These are phyloP conservation scores for Octonoba sinensis DNA, from an alignment of 2,888 invertebrate species.

Conservation along the genomic window DNA sequence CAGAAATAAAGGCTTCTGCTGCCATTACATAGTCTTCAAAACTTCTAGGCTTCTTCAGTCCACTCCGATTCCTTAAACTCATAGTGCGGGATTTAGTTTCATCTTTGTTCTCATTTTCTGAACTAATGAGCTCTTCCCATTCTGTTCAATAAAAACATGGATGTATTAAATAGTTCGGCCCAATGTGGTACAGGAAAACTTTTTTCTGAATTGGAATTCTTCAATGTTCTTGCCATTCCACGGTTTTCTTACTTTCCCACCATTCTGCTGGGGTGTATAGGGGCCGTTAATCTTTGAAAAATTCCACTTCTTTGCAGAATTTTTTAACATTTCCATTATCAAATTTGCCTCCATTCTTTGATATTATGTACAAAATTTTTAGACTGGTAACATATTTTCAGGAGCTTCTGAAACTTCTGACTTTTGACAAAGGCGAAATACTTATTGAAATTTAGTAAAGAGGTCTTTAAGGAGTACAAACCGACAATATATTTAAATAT, in stretches of 20 bases:
- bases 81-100: no score
- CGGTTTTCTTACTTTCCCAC: no score
- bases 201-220: not conserved
- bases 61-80: no score
- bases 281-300: no score
- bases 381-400: not conserved
- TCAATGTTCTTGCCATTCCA: not conserved
- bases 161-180: conserved; percentile 10
- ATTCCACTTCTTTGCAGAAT: no score
- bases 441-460: not conserved
- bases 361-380: not conserved
- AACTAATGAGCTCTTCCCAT: no score
- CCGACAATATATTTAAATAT: not conserved
- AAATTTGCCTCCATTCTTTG: conserved; percentile 18
- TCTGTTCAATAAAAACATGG: not conserved
- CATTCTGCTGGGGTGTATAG: no score
- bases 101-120: no score
- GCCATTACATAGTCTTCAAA: no score
- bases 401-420: not conserved
- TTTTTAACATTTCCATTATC: not conserved
- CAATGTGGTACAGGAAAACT: not conserved
- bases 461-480: not conserved
- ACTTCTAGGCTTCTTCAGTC: no score
- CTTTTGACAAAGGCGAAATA: not conserved
- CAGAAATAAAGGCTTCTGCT: no score